These are phyloP conservation scores for Hemaris fuciformis DNA, from an alignment of 2,888 invertebrate species.

Conservation along the genomic window DNA sequence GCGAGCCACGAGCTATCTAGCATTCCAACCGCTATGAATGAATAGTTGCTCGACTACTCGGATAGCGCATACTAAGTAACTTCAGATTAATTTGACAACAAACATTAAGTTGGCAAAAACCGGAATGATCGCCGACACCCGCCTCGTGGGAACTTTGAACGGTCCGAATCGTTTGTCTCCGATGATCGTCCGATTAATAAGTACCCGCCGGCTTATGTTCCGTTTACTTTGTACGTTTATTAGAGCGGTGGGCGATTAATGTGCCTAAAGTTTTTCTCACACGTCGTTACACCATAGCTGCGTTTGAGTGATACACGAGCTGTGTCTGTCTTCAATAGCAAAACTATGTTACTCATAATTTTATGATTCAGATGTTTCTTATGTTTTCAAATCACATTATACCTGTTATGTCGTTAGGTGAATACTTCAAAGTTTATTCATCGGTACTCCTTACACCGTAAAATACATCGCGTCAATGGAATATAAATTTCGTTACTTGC, in stretches of 20 bases:
- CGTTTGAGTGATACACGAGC: neutral
- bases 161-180: constrained; percentile 61
- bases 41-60: constrained; percentile 76
- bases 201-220: constrained; percentile 37
- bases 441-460: no score
- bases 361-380: neutral
- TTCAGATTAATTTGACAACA: constrained; percentile 81
- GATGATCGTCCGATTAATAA: constrained; percentile 60
- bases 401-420: neutral
- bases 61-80: constrained; percentile 70
- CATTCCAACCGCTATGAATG: constrained; percentile 79
- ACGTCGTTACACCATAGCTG: no score
- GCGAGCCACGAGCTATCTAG: constrained; percentile 74
- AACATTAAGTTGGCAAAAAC: constrained; percentile 77
- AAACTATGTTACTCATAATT: neutral
- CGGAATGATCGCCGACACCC: constrained; percentile 69
- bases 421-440: neutral
- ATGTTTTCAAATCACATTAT: neutral
- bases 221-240: constrained; percentile 37
- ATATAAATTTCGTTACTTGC: no score
- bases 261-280: neutral
- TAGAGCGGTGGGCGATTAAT: constrained; percentile 33
- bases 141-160: constrained; percentile 71
- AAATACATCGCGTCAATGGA: no score
- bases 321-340: neutral